Evolutionary conservation across 2,797 vertebrate species (phyloP), one percentile per base, ranked within the genome.

Genomic region (Sebastes iracundus): DNA sequence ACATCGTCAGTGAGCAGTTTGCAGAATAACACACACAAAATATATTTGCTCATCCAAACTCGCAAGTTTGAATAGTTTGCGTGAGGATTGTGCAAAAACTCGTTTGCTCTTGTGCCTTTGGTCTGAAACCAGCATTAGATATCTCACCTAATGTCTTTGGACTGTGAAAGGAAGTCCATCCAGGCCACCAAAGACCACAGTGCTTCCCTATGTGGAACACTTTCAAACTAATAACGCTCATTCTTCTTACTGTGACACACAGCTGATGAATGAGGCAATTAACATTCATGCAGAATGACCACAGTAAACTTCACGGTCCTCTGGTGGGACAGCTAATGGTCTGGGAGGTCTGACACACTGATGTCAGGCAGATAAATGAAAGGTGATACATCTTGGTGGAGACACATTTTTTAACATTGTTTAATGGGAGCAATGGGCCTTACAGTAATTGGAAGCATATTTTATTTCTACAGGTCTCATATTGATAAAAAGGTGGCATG

Each of bases 211-310:
- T 5, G 2, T 30, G 11, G 7, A 64, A 35, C 55, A 68, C 68
- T 68, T 62, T 82, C 30, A 56, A 66, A 72, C 42, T 59, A 69
- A 62, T 53, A 66, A 73, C 30, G 22, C 33, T 28, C 72, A 58
- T 75, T 63, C 20, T 7, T 72, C 71, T 33, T 32, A 28, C 23
- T 74, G 35, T 55, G 59, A 58, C 62, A 75, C 16, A 58, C 12
- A 20, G 28, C 55, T 83, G 78, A 85, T 75, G 60, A 79, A 86
- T 82, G 62, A 78, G 67, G 46, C 70, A 82, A 86, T 84, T 81
- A 84, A 60, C 71, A 33, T 10, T 20, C 35, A 42, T 56, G 49
- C 64, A 69, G 53, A 61, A 69, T 56, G 22, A 64, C 56, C 28
- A 38, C 66, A 18, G n/a, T 74, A 56, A 82, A 88, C 61, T 23